A percentile compares a stretch with the other conserved stretches of the same genome.
These are phyloP conservation scores for Ariopsis seemanni DNA, from an alignment of 2,113 vertebrate genomes.

Conservation along the genomic window DNA sequence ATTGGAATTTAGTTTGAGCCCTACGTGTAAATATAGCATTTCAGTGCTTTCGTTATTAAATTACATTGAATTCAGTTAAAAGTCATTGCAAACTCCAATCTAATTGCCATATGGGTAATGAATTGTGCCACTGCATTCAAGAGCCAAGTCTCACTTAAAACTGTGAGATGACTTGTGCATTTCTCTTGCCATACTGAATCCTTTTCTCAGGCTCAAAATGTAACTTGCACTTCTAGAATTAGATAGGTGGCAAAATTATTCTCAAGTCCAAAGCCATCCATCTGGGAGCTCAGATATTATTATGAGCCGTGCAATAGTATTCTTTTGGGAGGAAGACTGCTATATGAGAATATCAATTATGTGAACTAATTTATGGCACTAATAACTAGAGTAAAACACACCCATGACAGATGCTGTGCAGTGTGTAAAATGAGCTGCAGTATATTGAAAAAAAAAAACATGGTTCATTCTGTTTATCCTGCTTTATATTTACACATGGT, in stretches of 20 bases:
- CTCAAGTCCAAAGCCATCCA: conserved; percentile 51
- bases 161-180: conserved; percentile 13
- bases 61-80: not conserved
- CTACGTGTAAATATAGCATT: not conserved
- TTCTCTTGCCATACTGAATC: conserved; percentile 25
- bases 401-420: conserved; percentile 38
- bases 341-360: conserved; percentile 56
- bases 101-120: not conserved
- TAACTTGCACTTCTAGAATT: conserved; percentile 49
- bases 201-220: conserved; percentile 32
- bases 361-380: conserved; percentile 50
- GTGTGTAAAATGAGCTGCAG: conserved; percentile 8
- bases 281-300: conserved; percentile 53
- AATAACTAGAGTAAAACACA: conserved; percentile 51
- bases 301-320: conserved; percentile 42
- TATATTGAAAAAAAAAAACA: not conserved
- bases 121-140: not conserved
- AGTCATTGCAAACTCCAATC: not conserved
- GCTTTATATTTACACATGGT: conserved; percentile 5
- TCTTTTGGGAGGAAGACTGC: conserved; percentile 46
- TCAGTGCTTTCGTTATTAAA: not conserved
- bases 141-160: conserved; percentile 9
- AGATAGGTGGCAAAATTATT: conserved; percentile 50
- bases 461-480: not conserved
- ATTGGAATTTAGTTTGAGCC: not conserved